Evolutionary conservation across 2,797 vertebrate species (phyloP).

Genomic region (Sebastes oblongus): DNA sequence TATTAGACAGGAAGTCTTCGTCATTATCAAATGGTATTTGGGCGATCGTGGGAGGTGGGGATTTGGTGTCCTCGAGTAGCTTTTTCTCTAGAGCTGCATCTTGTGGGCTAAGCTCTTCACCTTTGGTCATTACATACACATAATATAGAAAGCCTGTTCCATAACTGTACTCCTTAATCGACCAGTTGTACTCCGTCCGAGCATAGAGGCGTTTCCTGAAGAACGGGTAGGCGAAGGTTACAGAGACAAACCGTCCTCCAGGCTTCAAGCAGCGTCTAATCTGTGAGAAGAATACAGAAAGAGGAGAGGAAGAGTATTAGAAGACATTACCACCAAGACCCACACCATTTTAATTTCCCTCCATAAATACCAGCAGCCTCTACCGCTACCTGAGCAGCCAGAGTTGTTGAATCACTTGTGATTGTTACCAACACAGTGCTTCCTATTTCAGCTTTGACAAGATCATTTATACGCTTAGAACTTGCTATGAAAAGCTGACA

Average conservation of each 20-base stretch:
- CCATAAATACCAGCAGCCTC: not conserved
- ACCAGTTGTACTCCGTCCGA: conserved; percentile 86
- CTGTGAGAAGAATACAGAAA: conserved; percentile 66
- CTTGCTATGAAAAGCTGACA: not conserved
- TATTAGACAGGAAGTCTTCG: conserved; percentile 86
- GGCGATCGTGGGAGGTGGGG: not conserved
- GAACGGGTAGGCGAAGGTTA: conserved; percentile 90
- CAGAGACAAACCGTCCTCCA: conserved; percentile 88
- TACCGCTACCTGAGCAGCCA: not conserved
- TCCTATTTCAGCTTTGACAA: not conserved
- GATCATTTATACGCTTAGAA: not conserved
- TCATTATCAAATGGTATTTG: conserved; percentile 54
- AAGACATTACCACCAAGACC: not conserved
- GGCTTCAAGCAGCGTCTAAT: conserved; percentile 89
- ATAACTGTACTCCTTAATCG: conserved; percentile 84
- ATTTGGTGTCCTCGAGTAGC: conserved; percentile 55
- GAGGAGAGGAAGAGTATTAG: not conserved
- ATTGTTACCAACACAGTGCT: not conserved
- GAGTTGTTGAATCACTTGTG: not conserved
- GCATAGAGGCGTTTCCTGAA: conserved; percentile 90
- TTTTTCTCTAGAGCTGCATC: conserved; percentile 82
- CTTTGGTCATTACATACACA: conserved; percentile 90
- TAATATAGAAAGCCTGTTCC: conserved; percentile 89
- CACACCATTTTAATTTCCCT: not conserved
- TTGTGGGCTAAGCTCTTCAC: conserved; percentile 80